Percentiles rank a stretch among this genome's conserved stretches.
These are phyloP conservation scores for Psophia crepitans DNA, from an alignment of 2,113 vertebrate species.

Conservation along the genomic window DNA sequence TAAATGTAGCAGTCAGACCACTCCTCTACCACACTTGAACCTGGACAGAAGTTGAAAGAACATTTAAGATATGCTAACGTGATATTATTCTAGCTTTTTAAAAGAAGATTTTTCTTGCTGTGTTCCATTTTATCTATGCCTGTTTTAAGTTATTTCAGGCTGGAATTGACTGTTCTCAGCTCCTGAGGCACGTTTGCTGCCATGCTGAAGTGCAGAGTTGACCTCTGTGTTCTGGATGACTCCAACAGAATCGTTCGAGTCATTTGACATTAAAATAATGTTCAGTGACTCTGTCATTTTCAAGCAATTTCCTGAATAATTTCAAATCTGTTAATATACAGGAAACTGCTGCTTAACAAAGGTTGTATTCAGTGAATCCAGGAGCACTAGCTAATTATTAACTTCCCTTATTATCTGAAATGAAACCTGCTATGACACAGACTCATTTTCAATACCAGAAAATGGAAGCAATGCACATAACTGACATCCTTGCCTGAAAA, in stretches of 20 bases:
- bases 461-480: background rate
- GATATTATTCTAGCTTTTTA: background rate
- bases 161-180: background rate
- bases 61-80: background rate
- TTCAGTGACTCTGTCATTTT: conserved; percentile 71
- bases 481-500: background rate
- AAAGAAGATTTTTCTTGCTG: background rate
- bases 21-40: background rate
- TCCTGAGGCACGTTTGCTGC: background rate
- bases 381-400: conserved; percentile 63
- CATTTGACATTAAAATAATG: conserved; percentile 74
- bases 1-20: background rate
- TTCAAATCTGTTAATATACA: conserved; percentile 75
- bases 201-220: background rate
- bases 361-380: conserved; percentile 67
- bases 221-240: conserved; percentile 66
- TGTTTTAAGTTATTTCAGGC: background rate
- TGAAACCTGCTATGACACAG: conserved; percentile 47
- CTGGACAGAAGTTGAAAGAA: background rate
- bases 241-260: conserved; percentile 56
- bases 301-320: conserved; percentile 79
- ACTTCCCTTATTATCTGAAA: conserved; percentile 68
- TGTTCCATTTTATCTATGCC: background rate
- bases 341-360: conserved; percentile 74
- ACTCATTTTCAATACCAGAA: conserved; percentile 52